These are phyloP conservation scores for Eilema depressum DNA, from an alignment of 2,888 invertebrate genomes.

Conservation along the genomic window DNA sequence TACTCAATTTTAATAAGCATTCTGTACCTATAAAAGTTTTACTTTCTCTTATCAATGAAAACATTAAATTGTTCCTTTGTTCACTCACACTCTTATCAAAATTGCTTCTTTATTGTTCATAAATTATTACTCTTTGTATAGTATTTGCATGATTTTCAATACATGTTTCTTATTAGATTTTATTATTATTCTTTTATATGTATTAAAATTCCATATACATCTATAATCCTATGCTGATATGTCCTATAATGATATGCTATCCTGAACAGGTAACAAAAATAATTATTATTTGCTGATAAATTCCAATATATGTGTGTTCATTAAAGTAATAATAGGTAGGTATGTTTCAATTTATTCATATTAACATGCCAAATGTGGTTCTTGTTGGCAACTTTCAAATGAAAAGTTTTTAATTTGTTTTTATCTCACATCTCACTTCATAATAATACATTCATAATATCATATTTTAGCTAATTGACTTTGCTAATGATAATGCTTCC, in stretches of 20 bases:
- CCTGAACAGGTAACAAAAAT: not conserved
- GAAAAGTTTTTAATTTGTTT: not conserved
- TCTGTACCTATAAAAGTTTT: not conserved
- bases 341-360: not conserved
- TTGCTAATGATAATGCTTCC: not conserved
- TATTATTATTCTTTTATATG: not conserved
- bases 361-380: not conserved
- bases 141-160: not conserved
- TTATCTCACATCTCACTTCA: not conserved
- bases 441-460: not conserved
- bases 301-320: not conserved
- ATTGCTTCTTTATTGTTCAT: not conserved
- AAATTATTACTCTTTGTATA: not conserved
- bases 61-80: not conserved
- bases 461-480: not conserved
- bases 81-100: not conserved
- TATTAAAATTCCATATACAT: not conserved
- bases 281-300: not conserved
- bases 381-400: not conserved
- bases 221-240: no score
- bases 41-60: conserved; percentile 2
- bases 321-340: no score
- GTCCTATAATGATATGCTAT: no score
- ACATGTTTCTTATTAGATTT: not conserved
- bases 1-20: not conserved